Percentiles rank a stretch among this genome's conserved stretches.
Conservation (phyloP, 2,888 invertebrate genomes). For the Pollenia labialis region DNA sequence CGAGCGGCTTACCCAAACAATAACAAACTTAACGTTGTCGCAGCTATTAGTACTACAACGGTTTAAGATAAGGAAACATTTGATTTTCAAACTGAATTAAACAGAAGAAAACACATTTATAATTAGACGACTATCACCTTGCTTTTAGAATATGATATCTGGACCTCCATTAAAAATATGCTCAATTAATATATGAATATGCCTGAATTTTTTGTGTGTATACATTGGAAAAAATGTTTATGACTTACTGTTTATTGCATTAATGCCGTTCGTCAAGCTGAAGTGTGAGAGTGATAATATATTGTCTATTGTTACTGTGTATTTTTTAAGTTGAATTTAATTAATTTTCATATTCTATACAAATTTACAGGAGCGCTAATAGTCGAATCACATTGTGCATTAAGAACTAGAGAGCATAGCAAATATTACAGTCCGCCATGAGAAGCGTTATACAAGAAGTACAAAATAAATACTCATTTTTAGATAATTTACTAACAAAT, state of each 20-base stretch:
- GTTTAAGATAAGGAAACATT: constrained; percentile 35
- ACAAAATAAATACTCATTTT: constrained; percentile 81
- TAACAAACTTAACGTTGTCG: constrained; percentile 20
- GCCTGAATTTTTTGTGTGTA: not conserved
- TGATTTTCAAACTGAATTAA: constrained; percentile 13
- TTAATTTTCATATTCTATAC: constrained; percentile 29
- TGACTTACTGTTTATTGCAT: constrained; percentile 8
- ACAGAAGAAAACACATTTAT: not conserved
- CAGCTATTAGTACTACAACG: not conserved
- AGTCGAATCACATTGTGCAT: not conserved
- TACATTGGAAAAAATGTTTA: constrained; percentile 4
- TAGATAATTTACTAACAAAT: constrained; percentile 80
- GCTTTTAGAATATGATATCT: constrained; percentile 18
- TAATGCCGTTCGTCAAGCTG: not conserved
- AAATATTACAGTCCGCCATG: constrained; percentile 68
- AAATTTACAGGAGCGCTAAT: constrained; percentile 30
- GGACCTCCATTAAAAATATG: not conserved
- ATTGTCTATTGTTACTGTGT: constrained; percentile 3
- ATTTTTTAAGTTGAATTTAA: constrained; percentile 30
- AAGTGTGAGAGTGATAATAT: constrained; percentile 5
- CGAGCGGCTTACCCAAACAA: not conserved
- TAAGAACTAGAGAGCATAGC: constrained; percentile 11
- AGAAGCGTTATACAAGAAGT: constrained; percentile 79
- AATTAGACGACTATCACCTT: constrained; percentile 1
- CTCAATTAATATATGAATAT: constrained; percentile 24